Evolutionary conservation across 37 sponge, comb jelly and placozoan species (phyloP).

Genomic region (Amphimedon queenslandica): DNA sequence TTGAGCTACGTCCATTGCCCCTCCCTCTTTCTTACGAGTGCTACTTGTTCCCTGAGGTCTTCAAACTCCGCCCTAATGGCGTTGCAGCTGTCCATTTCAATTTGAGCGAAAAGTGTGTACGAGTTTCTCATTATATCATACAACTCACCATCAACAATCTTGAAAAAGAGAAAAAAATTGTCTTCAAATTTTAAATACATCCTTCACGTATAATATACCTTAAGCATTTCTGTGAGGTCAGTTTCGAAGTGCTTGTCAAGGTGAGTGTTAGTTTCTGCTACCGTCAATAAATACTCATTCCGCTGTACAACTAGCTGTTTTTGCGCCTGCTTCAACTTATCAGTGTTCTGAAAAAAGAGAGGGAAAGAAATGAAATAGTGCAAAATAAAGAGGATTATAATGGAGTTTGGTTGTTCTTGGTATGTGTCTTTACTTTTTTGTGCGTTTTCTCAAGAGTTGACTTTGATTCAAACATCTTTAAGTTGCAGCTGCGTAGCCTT

Average conservation of each 20-base stretch:
- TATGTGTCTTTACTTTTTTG: slow-evolving; percentile 21
- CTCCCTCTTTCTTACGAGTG: slow-evolving; percentile 63
- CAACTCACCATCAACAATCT: slow-evolving; percentile 71
- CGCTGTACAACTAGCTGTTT: slow-evolving; percentile 57
- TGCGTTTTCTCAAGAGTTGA: slow-evolving; percentile 56
- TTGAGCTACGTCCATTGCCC: too few species aligned
- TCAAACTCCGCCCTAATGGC: slow-evolving; percentile 35
- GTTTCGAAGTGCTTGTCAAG: slow-evolving; percentile 25
- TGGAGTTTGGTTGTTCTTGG: too few species aligned
- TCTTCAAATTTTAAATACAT: too few species aligned
- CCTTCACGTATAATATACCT: too few species aligned
- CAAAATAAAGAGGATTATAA: too few species aligned
- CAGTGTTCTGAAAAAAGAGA: slow-evolving; percentile 26
- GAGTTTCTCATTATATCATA: slow-evolving; percentile 44
- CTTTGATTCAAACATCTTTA: slow-evolving; percentile 56
- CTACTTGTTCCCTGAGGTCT: slow-evolving; percentile 47
- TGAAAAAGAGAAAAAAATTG: slow-evolving; percentile 2
- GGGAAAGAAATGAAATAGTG: too few species aligned
- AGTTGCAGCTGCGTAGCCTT: slow-evolving; percentile 44
- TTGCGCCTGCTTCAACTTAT: slow-evolving; percentile 65
- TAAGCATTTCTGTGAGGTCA: slow-evolving; percentile 61
- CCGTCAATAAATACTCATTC: slow-evolving; percentile 71
- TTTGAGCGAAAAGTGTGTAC: slow-evolving; percentile 52
- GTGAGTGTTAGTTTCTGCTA: slow-evolving; percentile 61
- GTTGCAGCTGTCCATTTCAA: slow-evolving; percentile 35